Evolutionary conservation across 92 coral and sea anemone species (phyloP).

Genomic region (Epizoanthus ramosus): DNA sequence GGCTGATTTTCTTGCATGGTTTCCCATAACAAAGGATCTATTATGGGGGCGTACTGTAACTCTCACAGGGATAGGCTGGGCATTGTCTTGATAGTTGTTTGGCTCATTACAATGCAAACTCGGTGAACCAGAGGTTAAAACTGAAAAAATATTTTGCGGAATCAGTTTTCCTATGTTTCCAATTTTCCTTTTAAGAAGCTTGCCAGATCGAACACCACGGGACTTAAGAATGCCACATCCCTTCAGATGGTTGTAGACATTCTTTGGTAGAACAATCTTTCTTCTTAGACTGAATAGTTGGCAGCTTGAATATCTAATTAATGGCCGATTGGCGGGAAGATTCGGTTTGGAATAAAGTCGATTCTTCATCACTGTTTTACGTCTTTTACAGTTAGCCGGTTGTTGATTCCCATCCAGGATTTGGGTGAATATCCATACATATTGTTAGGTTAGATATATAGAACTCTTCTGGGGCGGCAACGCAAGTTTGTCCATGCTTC

Average conservation of each 20-base stretch:
- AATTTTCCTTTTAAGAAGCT: conserved; percentile 18
- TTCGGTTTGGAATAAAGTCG: conserved; percentile 29
- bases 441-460: conserved; percentile 20
- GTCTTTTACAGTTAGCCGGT: conserved; percentile 23
- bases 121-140: conserved; percentile 18
- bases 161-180: conserved; percentile 20
- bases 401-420: conserved; percentile 20
- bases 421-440: not conserved
- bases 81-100: conserved; percentile 1
- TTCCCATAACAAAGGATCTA: conserved; percentile 27
- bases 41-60: conserved; percentile 10
- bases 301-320: conserved; percentile 15
- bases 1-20: conserved; percentile 22
- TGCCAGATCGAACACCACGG: conserved; percentile 33
- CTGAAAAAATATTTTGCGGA: conserved; percentile 5
- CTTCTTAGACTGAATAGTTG: conserved; percentile 17
- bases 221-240: conserved; percentile 11
- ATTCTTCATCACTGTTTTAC: conserved; percentile 13
- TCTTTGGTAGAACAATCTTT: conserved; percentile 1
- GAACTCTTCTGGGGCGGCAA: conserved; percentile 22
- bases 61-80: conserved; percentile 7
- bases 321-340: conserved; percentile 22
- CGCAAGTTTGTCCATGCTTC: conserved; percentile 28
- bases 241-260: conserved; percentile 27
- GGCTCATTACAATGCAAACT: conserved; percentile 16